Evolutionary conservation across 1,140 invertebrate genomes (phyloP), one percentile per base, ranked within the genome.

Genomic region (Drosophila lowei): DNA sequence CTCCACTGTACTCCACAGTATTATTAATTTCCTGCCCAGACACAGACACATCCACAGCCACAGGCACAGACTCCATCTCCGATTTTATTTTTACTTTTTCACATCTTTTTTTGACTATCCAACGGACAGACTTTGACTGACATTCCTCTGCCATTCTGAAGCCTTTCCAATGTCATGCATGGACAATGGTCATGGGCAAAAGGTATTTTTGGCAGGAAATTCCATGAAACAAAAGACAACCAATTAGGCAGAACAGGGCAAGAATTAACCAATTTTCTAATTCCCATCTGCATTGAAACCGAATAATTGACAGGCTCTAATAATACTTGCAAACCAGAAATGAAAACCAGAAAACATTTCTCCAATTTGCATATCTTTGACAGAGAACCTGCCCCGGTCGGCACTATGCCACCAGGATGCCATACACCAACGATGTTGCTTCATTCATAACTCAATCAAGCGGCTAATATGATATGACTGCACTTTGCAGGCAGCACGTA

Each of bases 381-480:
- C 50, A 71, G 18, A 28, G 43, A 11, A 72, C 25, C 38, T 60
- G 48, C 13, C 23, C 8, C 28, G 6, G 6, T 8, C 28, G 34
- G 34, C 34, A 38, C 34, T 38, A 4, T 38, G n/a, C 4, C 4
- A 11, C 53, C 7, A 7, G 2, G 30, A n/a, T 16, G 6, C 18
- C 41, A 16, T 18, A 63, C 34, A 42, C 38, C 30, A 43, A 43
- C 57, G 58, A 47, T 38, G 50, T 49, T 49, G 44, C 67, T 72
- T 72, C 68, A 68, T 64, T 66, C 61, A 75, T 75, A 75, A 75
- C 72, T 75, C 72, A 75, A 75, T 75, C 72, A 75, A 48, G 63
- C 63, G 72, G 62, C 55, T 75, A 75, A 75, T 75, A 75, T 68
- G 62, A 75, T 76, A 75, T 67, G 72, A 75, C 63, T 75, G 72